phyloP scores from a whole-genome alignment of 1,140 invertebrate genomes.

The Leguminivora glycinivorella region DNA sequence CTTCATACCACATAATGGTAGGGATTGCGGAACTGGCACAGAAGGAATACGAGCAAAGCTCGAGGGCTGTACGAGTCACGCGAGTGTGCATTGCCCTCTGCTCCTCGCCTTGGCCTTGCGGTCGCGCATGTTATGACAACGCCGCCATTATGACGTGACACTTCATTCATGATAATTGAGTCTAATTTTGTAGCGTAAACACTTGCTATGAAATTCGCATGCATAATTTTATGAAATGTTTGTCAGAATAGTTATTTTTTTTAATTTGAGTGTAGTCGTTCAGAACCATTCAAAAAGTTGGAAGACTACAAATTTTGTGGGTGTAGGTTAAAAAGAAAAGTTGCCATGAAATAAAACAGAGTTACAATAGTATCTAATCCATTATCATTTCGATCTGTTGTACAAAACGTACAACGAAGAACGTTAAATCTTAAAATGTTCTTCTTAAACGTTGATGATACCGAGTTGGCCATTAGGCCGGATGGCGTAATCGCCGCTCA shows the following conservation, averaged over 20 bases:
- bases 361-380: background rate
- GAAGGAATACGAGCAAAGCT: background rate
- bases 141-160: constrained; percentile 21
- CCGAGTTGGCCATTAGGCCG: constrained; percentile 24
- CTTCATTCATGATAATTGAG: constrained; percentile 21
- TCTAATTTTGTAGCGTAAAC: constrained; percentile 1
- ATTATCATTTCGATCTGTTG: background rate
- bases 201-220: background rate
- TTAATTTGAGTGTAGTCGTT: too few species aligned
- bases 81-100: constrained; percentile 18
- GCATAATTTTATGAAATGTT: too few species aligned
- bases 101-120: constrained; percentile 23
- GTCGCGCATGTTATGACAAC: constrained; percentile 24
- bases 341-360: background rate
- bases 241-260: too few species aligned
- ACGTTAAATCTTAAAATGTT: background rate
- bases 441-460: constrained; percentile 2
- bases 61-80: background rate
- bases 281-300: too few species aligned
- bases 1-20: constrained; percentile 1
- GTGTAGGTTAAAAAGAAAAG: too few species aligned
- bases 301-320: too few species aligned
- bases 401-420: background rate
- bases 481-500: constrained; percentile 40
- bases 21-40: background rate